Conservation (phyloP, 92 coral and sea anemone species). For the Actinostola sp. region DNA sequence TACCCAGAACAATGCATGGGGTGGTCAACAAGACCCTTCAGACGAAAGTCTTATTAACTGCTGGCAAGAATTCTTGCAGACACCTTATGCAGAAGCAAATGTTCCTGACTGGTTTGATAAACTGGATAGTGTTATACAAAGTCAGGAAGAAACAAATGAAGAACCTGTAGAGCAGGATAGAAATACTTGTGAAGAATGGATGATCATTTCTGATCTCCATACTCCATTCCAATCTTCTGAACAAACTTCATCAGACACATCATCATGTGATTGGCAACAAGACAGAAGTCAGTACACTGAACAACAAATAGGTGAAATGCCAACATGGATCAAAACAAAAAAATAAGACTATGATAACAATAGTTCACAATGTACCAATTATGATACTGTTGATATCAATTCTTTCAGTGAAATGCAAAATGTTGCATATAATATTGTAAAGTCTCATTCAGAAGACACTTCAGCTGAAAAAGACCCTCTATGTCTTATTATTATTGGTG, state of each 20-base stretch:
- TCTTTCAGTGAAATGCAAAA: slow-evolving; percentile 58
- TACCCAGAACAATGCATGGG: slow-evolving; percentile 67
- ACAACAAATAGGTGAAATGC: slow-evolving; percentile 58
- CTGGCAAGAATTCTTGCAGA: too few species aligned
- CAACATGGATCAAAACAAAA: slow-evolving; percentile 42
- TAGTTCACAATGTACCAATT: slow-evolving; percentile 1
- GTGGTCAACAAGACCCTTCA: slow-evolving; percentile 49
- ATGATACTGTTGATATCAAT: slow-evolving; percentile 27
- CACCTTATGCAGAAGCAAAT: too few species aligned
- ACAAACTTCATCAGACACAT: slow-evolving; percentile 4
- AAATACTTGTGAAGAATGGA: slow-evolving; percentile 48
- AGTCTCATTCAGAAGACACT: slow-evolving; percentile 37
- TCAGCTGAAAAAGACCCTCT: slow-evolving; percentile 42
- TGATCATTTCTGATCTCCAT: slow-evolving; percentile 51
- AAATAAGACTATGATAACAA: slow-evolving; percentile 15
- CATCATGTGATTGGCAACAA: slow-evolving; percentile 39
- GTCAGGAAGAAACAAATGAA: slow-evolving; percentile 38
- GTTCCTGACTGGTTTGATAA: slow-evolving; percentile 70
- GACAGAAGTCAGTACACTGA: slow-evolving; percentile 50
- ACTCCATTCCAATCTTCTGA: slow-evolving; percentile 35
- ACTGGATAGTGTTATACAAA: slow-evolving; percentile 44
- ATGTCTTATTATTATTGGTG: slow-evolving; percentile 33
- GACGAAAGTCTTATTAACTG: slow-evolving; percentile 46
- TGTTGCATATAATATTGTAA: slow-evolving; percentile 48
- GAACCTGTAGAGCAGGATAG: background rate